phyloP scores from a whole-genome alignment of 2,888 invertebrate species.

The Melinaea menophilus region DNA sequence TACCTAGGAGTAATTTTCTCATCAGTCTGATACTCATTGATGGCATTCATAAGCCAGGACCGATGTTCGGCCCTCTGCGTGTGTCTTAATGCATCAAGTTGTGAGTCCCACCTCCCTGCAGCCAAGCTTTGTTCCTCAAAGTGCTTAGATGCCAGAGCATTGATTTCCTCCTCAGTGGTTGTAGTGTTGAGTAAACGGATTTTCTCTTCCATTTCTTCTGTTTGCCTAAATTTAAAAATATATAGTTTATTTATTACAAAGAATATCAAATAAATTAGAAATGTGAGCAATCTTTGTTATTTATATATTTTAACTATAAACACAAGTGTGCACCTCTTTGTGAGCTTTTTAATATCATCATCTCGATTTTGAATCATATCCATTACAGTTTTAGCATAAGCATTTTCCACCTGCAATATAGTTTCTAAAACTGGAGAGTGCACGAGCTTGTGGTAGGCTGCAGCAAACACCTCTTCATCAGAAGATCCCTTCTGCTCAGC shows the following conservation, averaged over 20 bases:
- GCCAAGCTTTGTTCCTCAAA: constrained; percentile 90
- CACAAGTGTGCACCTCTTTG: constrained; percentile 71
- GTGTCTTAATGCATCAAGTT: constrained; percentile 89
- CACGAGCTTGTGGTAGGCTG: constrained; percentile 88
- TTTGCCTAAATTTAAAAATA: constrained; percentile 77
- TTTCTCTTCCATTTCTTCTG: constrained; percentile 92
- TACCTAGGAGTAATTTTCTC: constrained; percentile 81
- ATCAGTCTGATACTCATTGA: constrained; percentile 69
- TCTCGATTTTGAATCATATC: constrained; percentile 85
- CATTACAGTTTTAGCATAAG: constrained; percentile 88
- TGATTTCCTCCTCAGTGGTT: constrained; percentile 90
- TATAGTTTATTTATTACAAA: neutral
- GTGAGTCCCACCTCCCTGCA: constrained; percentile 91
- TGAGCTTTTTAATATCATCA: constrained; percentile 82
- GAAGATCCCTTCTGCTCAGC: constrained; percentile 88
- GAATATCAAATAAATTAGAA: neutral
- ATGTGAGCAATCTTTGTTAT: neutral
- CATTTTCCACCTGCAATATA: constrained; percentile 91
- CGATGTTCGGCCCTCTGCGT: constrained; percentile 92
- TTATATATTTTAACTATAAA: neutral
- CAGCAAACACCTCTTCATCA: constrained; percentile 91
- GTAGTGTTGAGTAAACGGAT: constrained; percentile 86
- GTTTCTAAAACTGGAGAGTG: constrained; percentile 93
- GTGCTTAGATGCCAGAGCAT: constrained; percentile 87
- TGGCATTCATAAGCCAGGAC: constrained; percentile 91